Percentiles rank a stretch among this genome's conserved stretches.
phyloP scores from a whole-genome alignment of 2,888 invertebrate species.

The Abrostola triplasia region DNA sequence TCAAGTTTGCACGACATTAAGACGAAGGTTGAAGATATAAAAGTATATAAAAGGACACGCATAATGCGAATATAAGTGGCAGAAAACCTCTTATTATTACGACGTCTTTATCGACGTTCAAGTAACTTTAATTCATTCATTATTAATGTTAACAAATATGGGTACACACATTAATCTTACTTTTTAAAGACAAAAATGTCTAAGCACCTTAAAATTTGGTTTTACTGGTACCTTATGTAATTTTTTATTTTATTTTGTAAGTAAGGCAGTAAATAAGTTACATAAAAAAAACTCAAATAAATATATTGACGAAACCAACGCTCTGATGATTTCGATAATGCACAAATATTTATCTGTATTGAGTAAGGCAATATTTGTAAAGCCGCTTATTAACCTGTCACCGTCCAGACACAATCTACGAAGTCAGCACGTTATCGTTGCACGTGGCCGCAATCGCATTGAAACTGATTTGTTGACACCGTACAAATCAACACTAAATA shows the following conservation, averaged over 20 bases:
- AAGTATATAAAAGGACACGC: conserved; percentile 30
- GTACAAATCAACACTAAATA: conserved; percentile 6
- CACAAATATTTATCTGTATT: background rate
- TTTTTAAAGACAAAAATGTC: background rate
- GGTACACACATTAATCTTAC: background rate
- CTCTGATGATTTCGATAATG: background rate
- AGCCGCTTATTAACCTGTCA: conserved; percentile 10
- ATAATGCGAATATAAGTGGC: conserved; percentile 13
- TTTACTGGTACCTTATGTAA: no score
- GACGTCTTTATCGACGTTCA: background rate
- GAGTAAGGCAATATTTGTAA: conserved; percentile 19
- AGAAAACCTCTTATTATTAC: conserved; percentile 2
- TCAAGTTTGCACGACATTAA: conserved; percentile 65
- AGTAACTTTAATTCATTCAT: background rate
- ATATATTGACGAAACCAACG: background rate
- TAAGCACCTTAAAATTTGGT: no score
- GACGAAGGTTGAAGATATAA: conserved; percentile 60
- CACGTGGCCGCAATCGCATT: conserved; percentile 12
- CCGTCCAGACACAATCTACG: conserved; percentile 27
- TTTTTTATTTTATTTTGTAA: no score
- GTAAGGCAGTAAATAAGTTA: no score
- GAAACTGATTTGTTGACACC: conserved; percentile 7
- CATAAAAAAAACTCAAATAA: no score
- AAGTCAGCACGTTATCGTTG: conserved; percentile 13
- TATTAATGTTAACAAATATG: background rate